Evolutionary conservation across 1,140 invertebrate species (phyloP).

Genomic region (Pogonomyrmex barbatus): DNA sequence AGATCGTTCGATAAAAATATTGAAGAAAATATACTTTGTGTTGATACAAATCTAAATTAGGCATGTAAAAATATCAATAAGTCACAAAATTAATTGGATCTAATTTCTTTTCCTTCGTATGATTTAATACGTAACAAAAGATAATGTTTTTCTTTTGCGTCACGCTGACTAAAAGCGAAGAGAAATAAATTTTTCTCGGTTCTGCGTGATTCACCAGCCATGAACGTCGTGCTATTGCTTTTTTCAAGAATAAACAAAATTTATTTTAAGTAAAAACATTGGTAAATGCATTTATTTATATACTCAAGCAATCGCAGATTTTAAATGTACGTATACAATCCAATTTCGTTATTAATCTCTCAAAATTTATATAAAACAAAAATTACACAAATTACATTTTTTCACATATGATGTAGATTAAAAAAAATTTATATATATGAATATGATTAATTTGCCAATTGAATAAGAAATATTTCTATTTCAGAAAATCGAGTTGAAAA

Average conservation of each 20-base stretch:
- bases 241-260: background rate
- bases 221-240: background rate
- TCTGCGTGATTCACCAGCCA: conserved; percentile 36
- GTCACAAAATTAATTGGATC: conserved; percentile 26
- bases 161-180: conserved; percentile 22
- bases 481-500: background rate
- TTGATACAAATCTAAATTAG: background rate
- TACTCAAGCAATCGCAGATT: background rate
- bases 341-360: background rate
- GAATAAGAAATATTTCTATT: background rate
- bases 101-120: background rate
- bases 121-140: conserved; percentile 8
- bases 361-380: background rate
- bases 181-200: conserved; percentile 49
- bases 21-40: background rate
- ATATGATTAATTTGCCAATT: background rate
- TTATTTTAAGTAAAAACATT: conserved; percentile 1
- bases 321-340: too few relatives aligned
- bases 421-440: background rate
- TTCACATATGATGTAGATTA: too few relatives aligned
- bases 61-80: background rate
- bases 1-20: background rate
- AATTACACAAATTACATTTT: too few relatives aligned
- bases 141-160: conserved; percentile 40
- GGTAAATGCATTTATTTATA: background rate